phyloP scores from a whole-genome alignment of 1,140 invertebrate species.

The Chironomus striatipennis region DNA sequence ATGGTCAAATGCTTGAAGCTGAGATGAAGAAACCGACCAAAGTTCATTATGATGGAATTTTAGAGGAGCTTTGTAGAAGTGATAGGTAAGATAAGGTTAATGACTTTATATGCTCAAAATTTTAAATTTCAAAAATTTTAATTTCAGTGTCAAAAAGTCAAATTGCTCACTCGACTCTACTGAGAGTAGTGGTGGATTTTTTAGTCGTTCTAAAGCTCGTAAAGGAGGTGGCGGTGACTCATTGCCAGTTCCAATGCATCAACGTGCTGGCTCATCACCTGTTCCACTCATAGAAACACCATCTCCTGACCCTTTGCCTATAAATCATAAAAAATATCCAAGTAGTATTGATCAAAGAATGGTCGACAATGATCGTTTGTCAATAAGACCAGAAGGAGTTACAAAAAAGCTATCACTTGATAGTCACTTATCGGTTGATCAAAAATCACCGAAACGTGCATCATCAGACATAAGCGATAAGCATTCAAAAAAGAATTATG shows the following conservation, averaged over 20 bases:
- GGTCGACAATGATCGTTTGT: slow-evolving; percentile 24
- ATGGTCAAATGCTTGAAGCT: slow-evolving; percentile 73
- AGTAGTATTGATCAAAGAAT: slow-evolving; percentile 21
- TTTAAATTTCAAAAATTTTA: not conserved
- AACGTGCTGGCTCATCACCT: slow-evolving; percentile 38
- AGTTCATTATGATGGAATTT: slow-evolving; percentile 45
- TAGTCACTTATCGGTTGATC: slow-evolving; percentile 18
- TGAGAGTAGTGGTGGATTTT: not conserved
- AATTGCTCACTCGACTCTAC: slow-evolving; percentile 25
- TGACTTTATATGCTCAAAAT: not conserved
- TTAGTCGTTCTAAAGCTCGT: slow-evolving; percentile 27
- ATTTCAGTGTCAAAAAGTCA: slow-evolving; percentile 16
- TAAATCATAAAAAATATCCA: slow-evolving; percentile 29
- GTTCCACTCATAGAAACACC: slow-evolving; percentile 31
- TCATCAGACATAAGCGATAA: slow-evolving; percentile 34
- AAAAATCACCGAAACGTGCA: slow-evolving; percentile 33
- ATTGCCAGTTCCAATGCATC: slow-evolving; percentile 37
- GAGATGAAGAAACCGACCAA: slow-evolving; percentile 67
- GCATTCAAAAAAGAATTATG: slow-evolving; percentile 34
- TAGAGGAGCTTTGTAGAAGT: slow-evolving; percentile 38
- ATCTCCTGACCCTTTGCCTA: slow-evolving; percentile 24
- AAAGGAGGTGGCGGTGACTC: slow-evolving; percentile 30
- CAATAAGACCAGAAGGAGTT: not conserved
- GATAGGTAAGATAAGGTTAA: slow-evolving; percentile 31
- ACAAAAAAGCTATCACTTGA: slow-evolving; percentile 23